These are phyloP conservation scores for Scartelaos histophorus DNA, from an alignment of 2,113 vertebrate genomes.

Conservation along the genomic window DNA sequence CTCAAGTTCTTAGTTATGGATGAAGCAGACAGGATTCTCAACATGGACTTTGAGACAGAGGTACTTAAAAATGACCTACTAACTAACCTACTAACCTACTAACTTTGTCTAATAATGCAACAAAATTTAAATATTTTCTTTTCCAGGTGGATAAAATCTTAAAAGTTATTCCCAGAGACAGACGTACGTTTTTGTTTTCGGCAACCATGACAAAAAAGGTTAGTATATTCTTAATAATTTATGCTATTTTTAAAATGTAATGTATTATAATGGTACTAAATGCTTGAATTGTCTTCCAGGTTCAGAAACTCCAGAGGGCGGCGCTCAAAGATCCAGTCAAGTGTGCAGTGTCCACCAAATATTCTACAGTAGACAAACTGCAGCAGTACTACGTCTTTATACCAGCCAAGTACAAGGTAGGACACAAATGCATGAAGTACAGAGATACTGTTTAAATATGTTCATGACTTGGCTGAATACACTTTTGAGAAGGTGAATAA, in stretches of 20 bases:
- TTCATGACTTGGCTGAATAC: too few relatives aligned
- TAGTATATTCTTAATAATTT: neutral
- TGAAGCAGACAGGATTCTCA: slow-evolving; percentile 95
- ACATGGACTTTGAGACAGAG: slow-evolving; percentile 99
- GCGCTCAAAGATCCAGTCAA: slow-evolving; percentile 95
- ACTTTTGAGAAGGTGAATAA: too few relatives aligned
- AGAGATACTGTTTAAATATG: too few relatives aligned
- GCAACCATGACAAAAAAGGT: slow-evolving; percentile 99
- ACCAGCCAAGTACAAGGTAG: slow-evolving; percentile 96
- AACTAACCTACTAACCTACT: too few relatives aligned
- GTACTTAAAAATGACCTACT: slow-evolving; percentile 57
- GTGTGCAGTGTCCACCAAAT: slow-evolving; percentile 94
- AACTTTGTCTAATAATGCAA: neutral
- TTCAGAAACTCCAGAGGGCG: slow-evolving; percentile 95
- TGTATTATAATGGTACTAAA: neutral
- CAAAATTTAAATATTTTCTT: neutral
- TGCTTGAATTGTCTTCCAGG: slow-evolving; percentile 73
- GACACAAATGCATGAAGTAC: neutral
- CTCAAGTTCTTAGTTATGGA: slow-evolving; percentile 97
- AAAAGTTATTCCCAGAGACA: slow-evolving; percentile 94
- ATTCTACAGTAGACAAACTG: slow-evolving; percentile 94
- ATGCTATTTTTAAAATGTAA: too few relatives aligned
- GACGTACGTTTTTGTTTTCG: slow-evolving; percentile 93
- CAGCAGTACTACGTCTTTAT: slow-evolving; percentile 98
- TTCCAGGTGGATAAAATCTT: slow-evolving; percentile 94